A percentile compares a stretch with the other conserved stretches of the same genome.
These are phyloP conservation scores for Tyria jacobaeae DNA, from an alignment of 2,888 invertebrate species.

Conservation along the genomic window DNA sequence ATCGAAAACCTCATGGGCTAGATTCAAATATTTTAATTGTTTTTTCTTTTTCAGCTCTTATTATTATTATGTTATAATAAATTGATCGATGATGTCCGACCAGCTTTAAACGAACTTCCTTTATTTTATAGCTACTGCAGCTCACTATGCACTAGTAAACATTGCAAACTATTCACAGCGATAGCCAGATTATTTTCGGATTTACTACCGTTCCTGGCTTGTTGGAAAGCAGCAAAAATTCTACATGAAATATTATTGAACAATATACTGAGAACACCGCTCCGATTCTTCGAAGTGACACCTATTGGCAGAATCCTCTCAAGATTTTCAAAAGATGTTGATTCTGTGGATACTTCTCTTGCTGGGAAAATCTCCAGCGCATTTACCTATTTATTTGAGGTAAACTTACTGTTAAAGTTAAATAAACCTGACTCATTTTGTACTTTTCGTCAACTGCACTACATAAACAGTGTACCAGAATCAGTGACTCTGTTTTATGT, in stretches of 20 bases:
- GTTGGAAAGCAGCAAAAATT: constrained; percentile 89
- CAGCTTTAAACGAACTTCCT: no score
- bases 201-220: constrained; percentile 89
- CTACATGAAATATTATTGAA: constrained; percentile 87
- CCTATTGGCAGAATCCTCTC: constrained; percentile 91
- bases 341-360: constrained; percentile 89
- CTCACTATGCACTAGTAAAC: not conserved
- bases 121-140: not conserved
- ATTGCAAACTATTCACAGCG: constrained; percentile 84
- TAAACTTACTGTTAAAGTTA: constrained; percentile 73
- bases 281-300: constrained; percentile 92
- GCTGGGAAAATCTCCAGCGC: constrained; percentile 89
- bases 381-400: constrained; percentile 91
- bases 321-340: constrained; percentile 92
- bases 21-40: no score
- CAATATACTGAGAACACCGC: constrained; percentile 89
- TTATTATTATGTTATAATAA: no score
- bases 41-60: no score
- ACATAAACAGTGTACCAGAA: no score
- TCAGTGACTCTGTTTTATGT: no score
- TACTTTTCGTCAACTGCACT: not conserved
- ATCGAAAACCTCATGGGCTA: no score
- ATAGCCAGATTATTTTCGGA: constrained; percentile 89
- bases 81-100: no score
- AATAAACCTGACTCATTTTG: not conserved